Conservation (phyloP, 1,140 invertebrate species). For the Drosophila repleta region DNA sequence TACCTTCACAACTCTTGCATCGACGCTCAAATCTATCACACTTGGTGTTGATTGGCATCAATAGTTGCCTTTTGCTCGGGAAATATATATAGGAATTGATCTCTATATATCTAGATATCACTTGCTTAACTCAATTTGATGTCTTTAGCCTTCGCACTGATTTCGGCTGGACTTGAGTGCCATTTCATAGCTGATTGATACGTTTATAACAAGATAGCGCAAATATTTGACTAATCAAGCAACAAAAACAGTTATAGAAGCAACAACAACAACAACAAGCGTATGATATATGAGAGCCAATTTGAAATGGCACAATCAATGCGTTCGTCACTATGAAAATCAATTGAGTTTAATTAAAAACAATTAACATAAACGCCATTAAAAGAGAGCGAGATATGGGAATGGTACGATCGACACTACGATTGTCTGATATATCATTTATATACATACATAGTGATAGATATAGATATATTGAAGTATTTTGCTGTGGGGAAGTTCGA, state of each 20-base stretch:
- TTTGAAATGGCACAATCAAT: constrained; percentile 58
- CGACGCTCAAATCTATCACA: no score
- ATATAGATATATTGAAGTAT: constrained; percentile 1
- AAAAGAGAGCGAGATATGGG: constrained; percentile 12
- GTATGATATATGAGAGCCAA: not conserved
- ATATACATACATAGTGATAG: not conserved
- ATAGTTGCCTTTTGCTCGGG: no score
- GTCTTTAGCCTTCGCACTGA: constrained; percentile 44
- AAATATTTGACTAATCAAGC: constrained; percentile 21
- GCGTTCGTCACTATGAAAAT: constrained; percentile 74
- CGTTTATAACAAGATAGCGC: constrained; percentile 15
- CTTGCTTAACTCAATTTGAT: constrained; percentile 2
- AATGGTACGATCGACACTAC: not conserved
- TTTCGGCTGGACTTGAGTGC: constrained; percentile 35
- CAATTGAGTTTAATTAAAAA: constrained; percentile 74
- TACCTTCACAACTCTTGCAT: no score
- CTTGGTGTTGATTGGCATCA: no score
- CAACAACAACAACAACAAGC: no score
- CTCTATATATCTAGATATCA: not conserved
- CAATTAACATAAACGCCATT: constrained; percentile 73
- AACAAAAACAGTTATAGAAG: not conserved
- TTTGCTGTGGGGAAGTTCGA: not conserved
- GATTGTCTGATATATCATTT: constrained; percentile 40
- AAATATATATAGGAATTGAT: no score
- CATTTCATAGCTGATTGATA: constrained; percentile 41